phyloP scores from a whole-genome alignment of 1,140 invertebrate species.

The Calephelis virginiensis region DNA sequence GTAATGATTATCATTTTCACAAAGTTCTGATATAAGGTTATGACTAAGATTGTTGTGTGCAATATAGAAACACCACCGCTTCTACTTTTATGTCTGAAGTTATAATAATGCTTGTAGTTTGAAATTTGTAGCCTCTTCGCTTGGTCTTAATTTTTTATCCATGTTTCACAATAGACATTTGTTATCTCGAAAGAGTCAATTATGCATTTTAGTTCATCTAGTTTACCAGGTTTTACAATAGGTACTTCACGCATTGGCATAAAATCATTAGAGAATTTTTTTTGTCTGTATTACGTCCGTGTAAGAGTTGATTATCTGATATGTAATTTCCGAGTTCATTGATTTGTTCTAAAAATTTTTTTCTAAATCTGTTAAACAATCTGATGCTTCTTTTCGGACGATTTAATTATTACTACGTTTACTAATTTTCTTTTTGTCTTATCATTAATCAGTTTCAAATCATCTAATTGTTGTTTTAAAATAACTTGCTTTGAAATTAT shows the following conservation, averaged over 20 bases:
- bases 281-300: too few relatives aligned
- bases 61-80: conserved; percentile 36
- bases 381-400: background rate
- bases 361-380: too few relatives aligned
- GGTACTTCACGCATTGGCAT: too few relatives aligned
- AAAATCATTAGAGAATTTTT: too few relatives aligned
- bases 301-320: too few relatives aligned
- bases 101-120: conserved; percentile 32
- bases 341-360: too few relatives aligned
- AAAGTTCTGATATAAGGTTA: conserved; percentile 17
- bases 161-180: conserved; percentile 30
- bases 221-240: too few relatives aligned
- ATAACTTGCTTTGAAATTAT: background rate
- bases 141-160: conserved; percentile 27
- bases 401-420: conserved; percentile 12
- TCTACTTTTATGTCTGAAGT: conserved; percentile 24
- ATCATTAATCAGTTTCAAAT: background rate
- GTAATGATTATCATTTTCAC: too few relatives aligned
- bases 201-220: too few relatives aligned
- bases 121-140: conserved; percentile 19
- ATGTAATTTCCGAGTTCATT: too few relatives aligned
- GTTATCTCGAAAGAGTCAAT: too few relatives aligned
- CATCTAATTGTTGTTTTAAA: background rate
- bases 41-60: conserved; percentile 30
- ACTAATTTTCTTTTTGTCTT: too few relatives aligned